Base-by-base conservation (phyloP, 2,797 vertebrate species). In the Oceanodroma leucorhoa region DNA sequence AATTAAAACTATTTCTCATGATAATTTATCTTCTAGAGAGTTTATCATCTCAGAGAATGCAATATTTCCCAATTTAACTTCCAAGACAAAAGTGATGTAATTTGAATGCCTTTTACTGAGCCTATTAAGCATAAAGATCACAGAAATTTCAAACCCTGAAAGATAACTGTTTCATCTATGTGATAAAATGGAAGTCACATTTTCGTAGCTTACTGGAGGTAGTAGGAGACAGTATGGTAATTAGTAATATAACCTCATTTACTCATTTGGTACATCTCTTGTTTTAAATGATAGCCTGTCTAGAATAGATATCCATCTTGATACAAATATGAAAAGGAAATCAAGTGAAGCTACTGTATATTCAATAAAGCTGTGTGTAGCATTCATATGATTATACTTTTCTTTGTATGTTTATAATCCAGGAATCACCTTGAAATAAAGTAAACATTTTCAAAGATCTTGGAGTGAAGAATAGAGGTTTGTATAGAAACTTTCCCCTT, bases 61-160 rank as follows among this genome's bases (percentile, higher is more conserved):
- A 98, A 97, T 98, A 98, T 98, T 98, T 98, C 96, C 96, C 97
- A 98, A 98, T 98, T 98, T 98, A 98, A 98, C 98, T 98, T 98
- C 95, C 96, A 97, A 98, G 98, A 98, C 98, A 98, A 98, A 98
- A 98, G 96, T 98, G 97, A 97, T 98, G 97, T 95, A 98, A 98
- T 98, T 98, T 98, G 97, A 98, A 98, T 98, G 98, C 97, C 96
- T 98, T 98, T 98, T 98, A 98, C 97, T 96, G 98, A 98, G 98
- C 97, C 98, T 98, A 98, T 98, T 98, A 98, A 98, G 98, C 98
- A 98, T 98, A 98, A 98, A 98, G 98, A 98, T 98, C 98, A 98
- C 97, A 98, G 97, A 98, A 98, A 97, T 98, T 98, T 98, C 98
- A 98, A 98, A 98, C 97, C 96, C 97, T 96, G 97, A 97, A 98